phyloP scores from a whole-genome alignment of 2,113 vertebrate species.

The Equus quagga region DNA sequence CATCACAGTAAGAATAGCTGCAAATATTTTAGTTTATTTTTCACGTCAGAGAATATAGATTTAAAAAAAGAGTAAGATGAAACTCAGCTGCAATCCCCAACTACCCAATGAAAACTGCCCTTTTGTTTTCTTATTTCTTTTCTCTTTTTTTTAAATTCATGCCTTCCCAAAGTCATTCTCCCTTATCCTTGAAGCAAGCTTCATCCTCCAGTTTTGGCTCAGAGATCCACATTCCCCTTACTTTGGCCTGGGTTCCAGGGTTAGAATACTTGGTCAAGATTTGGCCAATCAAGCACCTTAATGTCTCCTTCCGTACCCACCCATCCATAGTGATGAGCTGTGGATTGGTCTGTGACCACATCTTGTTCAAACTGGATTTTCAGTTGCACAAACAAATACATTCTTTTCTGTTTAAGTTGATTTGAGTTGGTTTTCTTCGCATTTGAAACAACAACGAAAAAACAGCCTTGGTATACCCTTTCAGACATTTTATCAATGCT shows the following conservation, averaged over 20 bases:
- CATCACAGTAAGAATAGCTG: neutral
- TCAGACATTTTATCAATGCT: neutral
- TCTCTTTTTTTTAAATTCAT: neutral
- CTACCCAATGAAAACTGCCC: neutral
- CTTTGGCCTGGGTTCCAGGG: neutral
- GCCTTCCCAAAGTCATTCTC: neutral
- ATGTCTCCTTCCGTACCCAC: neutral
- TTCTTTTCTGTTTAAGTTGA: neutral
- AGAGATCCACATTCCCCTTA: neutral
- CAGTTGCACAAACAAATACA: neutral
- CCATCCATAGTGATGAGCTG: neutral
- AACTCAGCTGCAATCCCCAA: neutral
- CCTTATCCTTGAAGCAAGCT: neutral
- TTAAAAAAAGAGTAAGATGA: neutral
- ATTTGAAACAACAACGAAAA: slow-evolving; percentile 21
- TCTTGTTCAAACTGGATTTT: neutral
- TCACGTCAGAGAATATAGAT: neutral
- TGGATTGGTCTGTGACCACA: neutral
- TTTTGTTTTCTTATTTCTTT: neutral
- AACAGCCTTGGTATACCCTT: neutral
- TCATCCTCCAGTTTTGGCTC: neutral
- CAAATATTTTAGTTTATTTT: neutral
- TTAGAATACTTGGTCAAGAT: neutral
- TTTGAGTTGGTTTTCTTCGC: neutral
- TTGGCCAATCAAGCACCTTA: neutral